A percentile compares a stretch with the other conserved stretches of the same genome.
phyloP scores from a whole-genome alignment of 2,888 invertebrate genomes.

The Antheraea assamensis region DNA sequence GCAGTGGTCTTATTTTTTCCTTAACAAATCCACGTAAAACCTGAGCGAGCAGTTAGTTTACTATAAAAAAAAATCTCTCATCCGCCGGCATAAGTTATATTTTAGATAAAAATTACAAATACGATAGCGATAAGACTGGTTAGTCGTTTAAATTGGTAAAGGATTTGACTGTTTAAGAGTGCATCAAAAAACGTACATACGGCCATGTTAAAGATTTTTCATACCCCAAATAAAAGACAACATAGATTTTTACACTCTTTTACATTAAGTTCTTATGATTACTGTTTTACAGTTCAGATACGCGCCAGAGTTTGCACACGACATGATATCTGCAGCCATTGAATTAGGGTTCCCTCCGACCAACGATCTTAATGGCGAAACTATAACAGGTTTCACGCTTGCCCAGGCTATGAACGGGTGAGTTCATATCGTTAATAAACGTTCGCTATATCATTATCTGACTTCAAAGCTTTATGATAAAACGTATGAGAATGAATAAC shows the following conservation, averaged over 20 bases:
- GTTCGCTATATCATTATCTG: not conserved
- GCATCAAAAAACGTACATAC: not conserved
- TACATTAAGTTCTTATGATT: not conserved
- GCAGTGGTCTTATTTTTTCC: no score
- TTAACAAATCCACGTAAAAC: no score
- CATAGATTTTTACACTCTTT: not conserved
- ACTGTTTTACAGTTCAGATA: slow-evolving; percentile 78
- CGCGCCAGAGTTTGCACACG: slow-evolving; percentile 83
- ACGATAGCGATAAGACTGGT: not conserved
- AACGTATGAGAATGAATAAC: not conserved
- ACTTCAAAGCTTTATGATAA: not conserved
- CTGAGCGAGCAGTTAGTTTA: no score
- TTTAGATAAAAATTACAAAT: not conserved
- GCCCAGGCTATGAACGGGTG: slow-evolving; percentile 85
- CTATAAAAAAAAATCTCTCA: no score
- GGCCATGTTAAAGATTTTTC: no score
- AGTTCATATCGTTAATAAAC: slow-evolving; percentile 35
- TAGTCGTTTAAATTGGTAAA: not conserved
- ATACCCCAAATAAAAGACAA: no score
- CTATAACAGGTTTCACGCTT: slow-evolving; percentile 84
- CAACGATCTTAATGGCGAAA: slow-evolving; percentile 85
- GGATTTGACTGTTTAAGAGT: not conserved
- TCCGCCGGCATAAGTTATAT: not conserved
- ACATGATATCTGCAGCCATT: slow-evolving; percentile 83
- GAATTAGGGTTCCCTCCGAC: slow-evolving; percentile 84